Evolutionary conservation across 2,888 invertebrate species (phyloP).

Genomic region (Drosophila kuntzei): DNA sequence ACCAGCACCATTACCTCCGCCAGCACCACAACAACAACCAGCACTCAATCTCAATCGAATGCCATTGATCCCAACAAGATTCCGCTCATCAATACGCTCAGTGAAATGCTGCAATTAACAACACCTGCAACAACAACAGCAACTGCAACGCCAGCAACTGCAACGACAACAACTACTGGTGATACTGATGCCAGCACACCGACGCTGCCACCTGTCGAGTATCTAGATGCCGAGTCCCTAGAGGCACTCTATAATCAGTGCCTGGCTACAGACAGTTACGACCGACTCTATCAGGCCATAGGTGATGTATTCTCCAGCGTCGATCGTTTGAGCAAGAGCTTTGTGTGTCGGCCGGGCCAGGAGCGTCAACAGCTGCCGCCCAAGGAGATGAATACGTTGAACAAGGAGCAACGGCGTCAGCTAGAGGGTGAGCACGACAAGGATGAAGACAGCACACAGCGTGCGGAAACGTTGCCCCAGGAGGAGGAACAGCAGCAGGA

Average conservation of each 20-base stretch:
- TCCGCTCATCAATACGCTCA: constrained; percentile 14
- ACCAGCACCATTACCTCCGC: constrained; percentile 77
- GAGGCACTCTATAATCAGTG: constrained; percentile 91
- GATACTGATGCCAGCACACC: constrained; percentile 62
- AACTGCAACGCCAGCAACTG: constrained; percentile 1
- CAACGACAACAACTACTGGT: constrained; percentile 13
- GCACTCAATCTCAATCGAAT: constrained; percentile 56
- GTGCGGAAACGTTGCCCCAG: constrained; percentile 5
- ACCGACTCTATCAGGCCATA: constrained; percentile 90
- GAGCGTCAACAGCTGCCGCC: constrained; percentile 86
- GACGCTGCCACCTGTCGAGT: constrained; percentile 80
- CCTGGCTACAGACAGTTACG: constrained; percentile 88
- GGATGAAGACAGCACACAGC: constrained; percentile 91
- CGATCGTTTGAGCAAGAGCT: constrained; percentile 90
- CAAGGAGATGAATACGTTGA: constrained; percentile 87
- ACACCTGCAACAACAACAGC: constrained; percentile 16
- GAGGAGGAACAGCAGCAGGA: not conserved
- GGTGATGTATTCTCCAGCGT: constrained; percentile 91
- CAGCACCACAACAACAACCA: constrained; percentile 73
- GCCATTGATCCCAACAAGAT: constrained; percentile 8
- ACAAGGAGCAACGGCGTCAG: constrained; percentile 90
- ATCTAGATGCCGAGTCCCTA: constrained; percentile 91
- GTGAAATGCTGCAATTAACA: constrained; percentile 31
- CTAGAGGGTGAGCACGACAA: constrained; percentile 94
- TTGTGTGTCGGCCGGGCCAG: constrained; percentile 84